Conservation (phyloP, 2,888 invertebrate genomes). For the Orchestes rusci region DNA sequence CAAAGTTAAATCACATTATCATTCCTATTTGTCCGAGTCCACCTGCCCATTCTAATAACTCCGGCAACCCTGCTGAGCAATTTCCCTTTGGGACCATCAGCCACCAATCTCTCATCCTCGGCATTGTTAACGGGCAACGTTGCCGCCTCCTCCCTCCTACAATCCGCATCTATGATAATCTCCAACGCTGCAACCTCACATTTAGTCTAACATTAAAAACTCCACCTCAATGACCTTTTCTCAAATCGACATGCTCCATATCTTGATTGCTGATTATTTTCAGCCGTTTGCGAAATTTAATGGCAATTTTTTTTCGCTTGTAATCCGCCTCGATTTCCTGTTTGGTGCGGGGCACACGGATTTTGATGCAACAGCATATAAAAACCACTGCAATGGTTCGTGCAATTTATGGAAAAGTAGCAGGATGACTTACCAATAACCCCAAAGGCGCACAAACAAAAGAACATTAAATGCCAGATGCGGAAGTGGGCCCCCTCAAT, state of each 20-base stretch:
- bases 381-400: conserved; percentile 67
- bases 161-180: conserved; percentile 54
- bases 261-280: conserved; percentile 76
- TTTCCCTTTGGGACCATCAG: no score
- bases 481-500: conserved; percentile 60
- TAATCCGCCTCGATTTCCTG: conserved; percentile 94
- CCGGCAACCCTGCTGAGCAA: no score
- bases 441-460: conserved; percentile 57
- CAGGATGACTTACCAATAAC: conserved; percentile 47
- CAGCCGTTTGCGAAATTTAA: conserved; percentile 74
- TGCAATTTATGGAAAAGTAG: no score
- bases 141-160: conserved; percentile 53
- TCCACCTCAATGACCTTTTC: conserved; percentile 51
- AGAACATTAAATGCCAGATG: conserved; percentile 75
- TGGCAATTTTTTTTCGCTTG: conserved; percentile 73
- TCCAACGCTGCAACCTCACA: conserved; percentile 55
- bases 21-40: no score
- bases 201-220: background rate
- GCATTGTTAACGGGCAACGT: no score
- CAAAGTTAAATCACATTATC: no score
- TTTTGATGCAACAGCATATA: conserved; percentile 83
- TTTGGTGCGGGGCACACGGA: conserved; percentile 88
- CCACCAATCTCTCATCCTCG: no score
- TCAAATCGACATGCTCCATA: conserved; percentile 75
- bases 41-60: no score